phyloP scores from a whole-genome alignment of 2,113 vertebrate genomes.

The Rhizomys pruinosus region DNA sequence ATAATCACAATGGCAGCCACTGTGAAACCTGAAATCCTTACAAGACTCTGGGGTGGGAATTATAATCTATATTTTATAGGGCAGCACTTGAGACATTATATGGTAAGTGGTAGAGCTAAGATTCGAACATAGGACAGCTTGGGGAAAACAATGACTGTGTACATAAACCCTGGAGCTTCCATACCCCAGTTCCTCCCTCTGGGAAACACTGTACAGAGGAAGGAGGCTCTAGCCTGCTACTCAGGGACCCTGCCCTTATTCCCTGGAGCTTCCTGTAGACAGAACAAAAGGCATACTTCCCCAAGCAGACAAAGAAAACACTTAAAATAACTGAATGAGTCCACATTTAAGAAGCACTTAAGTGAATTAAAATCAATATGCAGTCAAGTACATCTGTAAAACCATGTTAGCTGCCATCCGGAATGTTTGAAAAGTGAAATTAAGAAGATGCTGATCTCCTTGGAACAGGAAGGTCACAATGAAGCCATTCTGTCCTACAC shows the following conservation, averaged over 20 bases:
- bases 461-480: background rate
- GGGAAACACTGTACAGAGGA: background rate
- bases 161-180: background rate
- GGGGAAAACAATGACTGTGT: background rate
- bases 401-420: background rate
- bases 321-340: constrained; percentile 31
- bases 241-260: background rate
- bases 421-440: background rate
- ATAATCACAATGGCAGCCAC: background rate
- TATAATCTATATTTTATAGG: background rate
- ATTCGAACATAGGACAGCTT: background rate
- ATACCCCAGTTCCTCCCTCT: background rate
- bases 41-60: background rate
- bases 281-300: background rate
- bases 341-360: constrained; percentile 45
- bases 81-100: background rate
- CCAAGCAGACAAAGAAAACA: background rate
- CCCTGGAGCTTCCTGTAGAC: background rate
- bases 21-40: background rate
- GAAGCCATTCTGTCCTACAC: background rate
- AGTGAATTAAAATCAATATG: constrained; percentile 60
- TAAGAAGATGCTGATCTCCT: background rate
- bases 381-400: background rate
- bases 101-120: background rate
- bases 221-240: background rate